Evolutionary conservation across 1,140 invertebrate species (phyloP).

Genomic region (Zaprionus nigranus): DNA sequence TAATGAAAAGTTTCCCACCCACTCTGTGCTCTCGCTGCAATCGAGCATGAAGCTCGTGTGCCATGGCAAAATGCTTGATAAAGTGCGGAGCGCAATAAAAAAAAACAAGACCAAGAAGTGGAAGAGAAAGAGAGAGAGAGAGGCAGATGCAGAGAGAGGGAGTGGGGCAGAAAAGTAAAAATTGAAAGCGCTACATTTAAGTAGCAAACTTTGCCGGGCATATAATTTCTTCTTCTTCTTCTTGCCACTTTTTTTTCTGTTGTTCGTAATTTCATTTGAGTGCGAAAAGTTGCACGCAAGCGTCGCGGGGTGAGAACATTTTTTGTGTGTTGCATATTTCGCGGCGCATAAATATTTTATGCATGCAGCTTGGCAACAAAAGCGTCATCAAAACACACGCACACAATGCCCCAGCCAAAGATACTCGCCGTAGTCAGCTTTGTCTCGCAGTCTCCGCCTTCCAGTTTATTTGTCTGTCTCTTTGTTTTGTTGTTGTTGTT

Average conservation of each 20-base stretch:
- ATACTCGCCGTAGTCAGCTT: constrained; percentile 14
- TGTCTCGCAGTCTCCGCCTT: constrained; percentile 4
- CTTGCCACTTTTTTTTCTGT: constrained; percentile 34
- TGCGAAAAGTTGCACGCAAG: constrained; percentile 79
- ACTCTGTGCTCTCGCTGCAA: constrained; percentile 47
- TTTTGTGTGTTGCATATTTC: constrained; percentile 76
- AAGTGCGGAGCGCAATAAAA: constrained; percentile 74
- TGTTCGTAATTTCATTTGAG: constrained; percentile 76
- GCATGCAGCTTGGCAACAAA: constrained; percentile 72
- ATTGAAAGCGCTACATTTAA: constrained; percentile 73
- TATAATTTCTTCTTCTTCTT: constrained; percentile 26
- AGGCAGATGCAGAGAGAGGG: too few relatives aligned
- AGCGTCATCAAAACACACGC: constrained; percentile 57
- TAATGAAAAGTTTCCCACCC: constrained; percentile 81
- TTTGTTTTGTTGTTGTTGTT: constrained; percentile 1
- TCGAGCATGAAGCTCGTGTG: constrained; percentile 69
- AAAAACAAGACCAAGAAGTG: constrained; percentile 12
- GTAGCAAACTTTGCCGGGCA: constrained; percentile 66
- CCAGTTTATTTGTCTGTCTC: constrained; percentile 38
- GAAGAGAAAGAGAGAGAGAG: not conserved
- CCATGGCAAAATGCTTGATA: constrained; percentile 78
- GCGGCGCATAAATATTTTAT: constrained; percentile 80
- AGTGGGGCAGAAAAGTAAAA: constrained; percentile 32
- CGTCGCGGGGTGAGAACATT: constrained; percentile 30
- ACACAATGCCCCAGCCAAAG: constrained; percentile 60